A percentile compares a stretch with the other conserved stretches of the same genome.
These are phyloP conservation scores for Numenius phaeopus DNA, from an alignment of 2,797 vertebrate genomes.

Conservation along the genomic window DNA sequence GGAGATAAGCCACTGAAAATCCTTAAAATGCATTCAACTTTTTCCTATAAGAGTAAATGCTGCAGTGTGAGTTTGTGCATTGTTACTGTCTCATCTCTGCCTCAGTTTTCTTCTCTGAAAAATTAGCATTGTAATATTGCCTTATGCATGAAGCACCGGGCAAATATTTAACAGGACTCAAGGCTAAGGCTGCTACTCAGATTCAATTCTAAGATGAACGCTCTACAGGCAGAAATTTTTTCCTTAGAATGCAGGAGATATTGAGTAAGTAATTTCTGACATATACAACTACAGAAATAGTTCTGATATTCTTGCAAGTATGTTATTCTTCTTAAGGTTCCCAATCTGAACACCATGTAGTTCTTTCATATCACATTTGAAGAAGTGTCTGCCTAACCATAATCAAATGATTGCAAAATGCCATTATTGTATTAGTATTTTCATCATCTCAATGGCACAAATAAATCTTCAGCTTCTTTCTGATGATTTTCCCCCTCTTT, in stretches of 20 bases:
- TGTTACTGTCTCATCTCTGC: background rate
- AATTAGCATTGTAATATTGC: background rate
- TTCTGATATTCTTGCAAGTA: background rate
- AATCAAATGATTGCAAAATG: background rate
- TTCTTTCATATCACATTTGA: background rate
- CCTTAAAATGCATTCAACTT: background rate
- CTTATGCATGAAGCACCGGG: background rate
- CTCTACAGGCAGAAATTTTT: background rate
- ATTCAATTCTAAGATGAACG: background rate
- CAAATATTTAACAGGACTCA: background rate
- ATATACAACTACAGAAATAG: background rate
- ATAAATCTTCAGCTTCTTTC: background rate
- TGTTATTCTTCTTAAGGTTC: background rate
- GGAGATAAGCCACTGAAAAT: background rate
- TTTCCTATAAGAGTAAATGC: background rate
- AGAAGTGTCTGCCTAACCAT: background rate
- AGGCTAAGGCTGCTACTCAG: background rate
- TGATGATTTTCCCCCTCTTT: background rate
- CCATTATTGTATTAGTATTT: background rate
- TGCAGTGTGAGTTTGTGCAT: background rate
- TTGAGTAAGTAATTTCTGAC: background rate
- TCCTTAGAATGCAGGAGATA: background rate
- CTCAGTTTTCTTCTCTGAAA: background rate
- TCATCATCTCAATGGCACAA: background rate
- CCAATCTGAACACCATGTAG: background rate